These are phyloP conservation scores for Drosophila colorata DNA, from an alignment of 2,888 invertebrate species.

Conservation along the genomic window DNA sequence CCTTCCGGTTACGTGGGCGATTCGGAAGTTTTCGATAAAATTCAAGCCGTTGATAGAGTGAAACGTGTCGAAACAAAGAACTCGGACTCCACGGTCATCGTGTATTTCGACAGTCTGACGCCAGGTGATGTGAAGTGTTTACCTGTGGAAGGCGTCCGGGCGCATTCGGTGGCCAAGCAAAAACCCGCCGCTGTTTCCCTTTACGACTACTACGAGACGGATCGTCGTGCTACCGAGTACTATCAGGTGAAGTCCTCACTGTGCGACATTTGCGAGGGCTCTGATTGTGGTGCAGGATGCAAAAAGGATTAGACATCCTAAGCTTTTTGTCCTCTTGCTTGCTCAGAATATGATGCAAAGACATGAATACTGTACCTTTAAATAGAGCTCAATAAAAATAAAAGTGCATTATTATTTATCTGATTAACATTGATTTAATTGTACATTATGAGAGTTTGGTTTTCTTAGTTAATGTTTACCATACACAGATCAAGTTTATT, in stretches of 20 bases:
- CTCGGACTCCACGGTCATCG: constrained; percentile 87
- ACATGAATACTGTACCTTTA: background rate
- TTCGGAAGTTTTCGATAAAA: constrained; percentile 89
- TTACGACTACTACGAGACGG: constrained; percentile 96
- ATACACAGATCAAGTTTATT: no score
- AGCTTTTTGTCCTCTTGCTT: background rate
- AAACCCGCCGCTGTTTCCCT: constrained; percentile 94
- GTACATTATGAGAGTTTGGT: no score
- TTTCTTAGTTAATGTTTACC: no score
- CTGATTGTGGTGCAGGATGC: constrained; percentile 85
- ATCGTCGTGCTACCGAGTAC: constrained; percentile 79
- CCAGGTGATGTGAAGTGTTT: constrained; percentile 89
- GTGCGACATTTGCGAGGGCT: constrained; percentile 93
- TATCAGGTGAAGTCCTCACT: constrained; percentile 87
- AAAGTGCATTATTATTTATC: constrained; percentile 9
- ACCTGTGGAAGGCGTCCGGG: constrained; percentile 93
- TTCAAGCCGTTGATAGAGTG: constrained; percentile 85
- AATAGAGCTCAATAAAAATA: constrained; percentile 19
- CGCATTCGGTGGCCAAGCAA: constrained; percentile 93
- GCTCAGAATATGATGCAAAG: constrained; percentile 4
- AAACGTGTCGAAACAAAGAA: constrained; percentile 89
- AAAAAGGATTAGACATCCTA: constrained; percentile 40
- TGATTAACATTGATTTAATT: background rate
- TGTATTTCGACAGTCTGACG: constrained; percentile 90
- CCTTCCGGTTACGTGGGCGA: constrained; percentile 97